Evolutionary conservation across 2,113 vertebrate genomes (phyloP), one percentile per base, ranked within the genome.

Genomic region (Nettapus auritus): DNA sequence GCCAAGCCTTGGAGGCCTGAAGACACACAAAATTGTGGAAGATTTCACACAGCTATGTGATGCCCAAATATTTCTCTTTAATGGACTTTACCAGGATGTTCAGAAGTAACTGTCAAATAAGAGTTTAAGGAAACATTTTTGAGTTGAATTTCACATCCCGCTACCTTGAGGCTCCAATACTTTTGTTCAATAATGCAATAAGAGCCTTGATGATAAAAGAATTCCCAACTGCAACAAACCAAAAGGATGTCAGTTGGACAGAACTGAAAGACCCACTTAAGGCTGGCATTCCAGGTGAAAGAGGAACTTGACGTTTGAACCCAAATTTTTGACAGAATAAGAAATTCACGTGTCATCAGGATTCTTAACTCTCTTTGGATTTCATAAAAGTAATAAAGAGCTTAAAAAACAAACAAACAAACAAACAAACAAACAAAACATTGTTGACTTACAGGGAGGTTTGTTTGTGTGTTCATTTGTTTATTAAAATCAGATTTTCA

Each of bases 151-250:
- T 96, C 82, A 82, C 26, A 50, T 42, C 71, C 59, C 55, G 11
- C 22, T 94, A 79, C 75, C 85, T 96, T 90, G 68, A 82, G 64
- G 73, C 91, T 92, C 67, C 44, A 90, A 84, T 83, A 57, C 68
- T 76, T 97, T 95, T 97, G 82, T 97, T 98, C 88, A 97, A 97
- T 97, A 97, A 97, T 96, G 77, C 86, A 97, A 55, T 48, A 96
- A 78, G 62, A 93, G 12, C 25, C 74, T 88, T 66, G 74, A 75
- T 88, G 92, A 97, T 97, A 95, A 97, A 97, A 97, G 94, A 83
- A 93, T 68, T 16, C 64, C 36, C 94, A 97, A 95, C 77, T 90
- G 66, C 56, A 95, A 73, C 3, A 31, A 96, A 81, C 48, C 52
- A 86, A 94, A 93, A 91, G 2, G 1, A 46, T 80, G 13, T 68